Conservation (phyloP, 2,888 invertebrate genomes). For the Lamellibrachia satsuma region DNA sequence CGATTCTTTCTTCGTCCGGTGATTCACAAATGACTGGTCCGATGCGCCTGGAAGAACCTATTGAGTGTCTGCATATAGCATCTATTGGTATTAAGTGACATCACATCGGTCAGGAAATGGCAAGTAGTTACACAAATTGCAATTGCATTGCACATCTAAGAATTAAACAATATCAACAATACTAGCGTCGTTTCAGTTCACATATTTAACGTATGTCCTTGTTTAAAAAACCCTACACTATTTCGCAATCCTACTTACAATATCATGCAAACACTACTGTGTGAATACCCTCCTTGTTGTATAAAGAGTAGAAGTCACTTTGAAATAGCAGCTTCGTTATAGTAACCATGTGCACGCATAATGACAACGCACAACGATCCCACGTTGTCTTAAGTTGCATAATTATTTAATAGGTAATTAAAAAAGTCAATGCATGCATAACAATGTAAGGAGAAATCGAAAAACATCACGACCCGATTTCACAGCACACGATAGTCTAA, state of each 20-base stretch:
- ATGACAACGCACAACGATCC: not conserved
- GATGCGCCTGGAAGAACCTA: not conserved
- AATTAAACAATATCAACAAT: not conserved
- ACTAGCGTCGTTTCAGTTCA: not conserved
- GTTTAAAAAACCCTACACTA: no score
- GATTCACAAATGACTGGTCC: not conserved
- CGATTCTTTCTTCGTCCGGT: not conserved
- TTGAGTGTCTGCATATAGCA: not conserved
- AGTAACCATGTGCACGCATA: not conserved
- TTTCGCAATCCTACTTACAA: no score
- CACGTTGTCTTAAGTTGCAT: constrained; percentile 7
- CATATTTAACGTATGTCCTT: no score
- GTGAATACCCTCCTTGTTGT: no score
- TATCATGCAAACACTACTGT: no score
- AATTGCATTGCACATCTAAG: not conserved
- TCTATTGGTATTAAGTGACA: not conserved
- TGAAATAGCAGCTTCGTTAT: no score
- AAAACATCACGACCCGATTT: constrained; percentile 6
- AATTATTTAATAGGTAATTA: constrained; percentile 7
- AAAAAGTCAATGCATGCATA: constrained; percentile 17
- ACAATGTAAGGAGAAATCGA: constrained; percentile 17
- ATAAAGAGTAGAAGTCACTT: no score
- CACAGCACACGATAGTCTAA: not conserved
- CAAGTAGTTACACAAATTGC: not conserved
- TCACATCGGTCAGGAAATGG: not conserved